Base-by-base conservation (phyloP, 2,888 invertebrate genomes). In the Chalcis sispes region DNA sequence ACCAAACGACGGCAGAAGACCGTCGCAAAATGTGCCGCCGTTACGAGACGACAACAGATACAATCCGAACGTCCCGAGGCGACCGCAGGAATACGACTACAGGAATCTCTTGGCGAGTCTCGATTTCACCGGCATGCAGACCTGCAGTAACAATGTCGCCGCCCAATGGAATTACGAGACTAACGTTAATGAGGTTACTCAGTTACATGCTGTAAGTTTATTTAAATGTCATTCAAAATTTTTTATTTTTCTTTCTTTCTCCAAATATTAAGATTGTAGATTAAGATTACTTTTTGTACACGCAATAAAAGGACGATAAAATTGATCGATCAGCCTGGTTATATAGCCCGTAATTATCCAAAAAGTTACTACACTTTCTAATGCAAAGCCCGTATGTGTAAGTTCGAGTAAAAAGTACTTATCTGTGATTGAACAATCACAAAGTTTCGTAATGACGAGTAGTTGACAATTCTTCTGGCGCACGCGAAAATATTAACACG, bases 91-190 rank as follows among this genome's bases (percentile, higher is more conserved):
- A 23, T 40, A 82, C 46, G 86, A 88, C 54, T 81, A 83, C 20
- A 80, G 83, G 62, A 86, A 87, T 52, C 80, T 88, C 46, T 86
- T 96, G 79, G 91, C 92, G 54, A 93, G 93, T 77, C 91, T 95
- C 29, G 96, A 96, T 85, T 91, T 93, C 36, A 92, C 94, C 83
- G 93, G 95, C 10, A 93, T 95, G 0, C 93, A 94, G 85, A 94
- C 95, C 87, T 96, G 96, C 84, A 95, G 95, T 0, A 93, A 93
- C 65, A 96, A 96, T 87, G 96, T 96, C n/a, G 94, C 93, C 0
- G 95, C 95, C 0, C 96, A 96, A 85, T 96, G 96, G 96, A 93
- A 94, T 86, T 96, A 95, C 84, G 96, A 96, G 89, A 96, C 96
- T 3, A 94, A 96, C 85, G 95, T 96, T 48, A 95, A 95, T 89